Conservation (phyloP, 2,113 vertebrate genomes). For the Anas platyrhynchos region DNA sequence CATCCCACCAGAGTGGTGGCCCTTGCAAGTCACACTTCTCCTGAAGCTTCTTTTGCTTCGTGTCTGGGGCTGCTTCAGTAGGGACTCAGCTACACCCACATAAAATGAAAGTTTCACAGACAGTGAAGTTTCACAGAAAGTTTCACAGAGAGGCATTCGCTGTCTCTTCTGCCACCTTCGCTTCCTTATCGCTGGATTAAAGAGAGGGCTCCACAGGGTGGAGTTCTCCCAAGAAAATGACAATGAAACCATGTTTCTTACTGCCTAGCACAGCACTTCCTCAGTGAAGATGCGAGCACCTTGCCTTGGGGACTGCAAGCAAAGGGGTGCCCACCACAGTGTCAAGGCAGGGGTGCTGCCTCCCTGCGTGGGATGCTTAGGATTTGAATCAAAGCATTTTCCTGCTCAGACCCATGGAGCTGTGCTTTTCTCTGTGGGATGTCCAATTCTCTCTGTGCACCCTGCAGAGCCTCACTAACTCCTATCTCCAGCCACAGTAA, state of each 20-base stretch:
- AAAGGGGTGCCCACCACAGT: accelerated
- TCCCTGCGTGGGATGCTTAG: accelerated
- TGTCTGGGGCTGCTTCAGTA: neutral
- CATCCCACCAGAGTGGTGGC: neutral
- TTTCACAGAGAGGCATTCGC: neutral
- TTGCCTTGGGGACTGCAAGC: accelerated
- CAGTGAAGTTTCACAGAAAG: neutral
- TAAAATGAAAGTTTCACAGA: neutral
- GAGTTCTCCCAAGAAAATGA: accelerated
- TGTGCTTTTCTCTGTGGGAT: neutral
- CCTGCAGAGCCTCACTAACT: neutral
- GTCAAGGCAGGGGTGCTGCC: neutral
- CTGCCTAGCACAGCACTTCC: neutral
- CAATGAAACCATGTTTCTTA: accelerated
- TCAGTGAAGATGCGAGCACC: accelerated
- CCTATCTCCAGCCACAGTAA: neutral
- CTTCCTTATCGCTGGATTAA: neutral
- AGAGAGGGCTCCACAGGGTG: neutral
- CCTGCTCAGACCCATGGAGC: neutral
- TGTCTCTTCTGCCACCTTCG: neutral
- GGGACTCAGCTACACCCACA: accelerated
- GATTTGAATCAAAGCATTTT: neutral
- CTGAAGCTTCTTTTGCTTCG: neutral
- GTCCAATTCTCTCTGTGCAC: neutral
- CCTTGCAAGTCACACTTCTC: neutral